phyloP scores from a whole-genome alignment of 2,888 invertebrate genomes.

The Drosophila niveifrons region DNA sequence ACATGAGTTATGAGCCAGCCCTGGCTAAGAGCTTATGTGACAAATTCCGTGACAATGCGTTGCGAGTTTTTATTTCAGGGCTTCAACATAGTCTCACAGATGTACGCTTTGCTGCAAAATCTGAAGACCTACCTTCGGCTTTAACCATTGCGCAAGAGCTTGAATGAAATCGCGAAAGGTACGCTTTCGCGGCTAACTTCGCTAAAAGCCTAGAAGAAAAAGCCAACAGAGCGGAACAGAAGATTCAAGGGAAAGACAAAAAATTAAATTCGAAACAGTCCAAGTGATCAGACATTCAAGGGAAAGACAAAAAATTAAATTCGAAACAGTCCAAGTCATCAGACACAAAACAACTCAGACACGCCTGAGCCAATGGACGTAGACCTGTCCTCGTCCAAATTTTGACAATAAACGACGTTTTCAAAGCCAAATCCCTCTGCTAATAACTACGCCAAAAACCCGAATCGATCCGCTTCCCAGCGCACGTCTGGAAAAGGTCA shows the following conservation, averaged over 20 bases:
- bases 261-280: neutral
- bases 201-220: neutral
- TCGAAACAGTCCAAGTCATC: neutral
- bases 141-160: neutral
- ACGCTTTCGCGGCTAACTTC: too few relatives aligned
- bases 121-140: neutral
- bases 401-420: neutral
- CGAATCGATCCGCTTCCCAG: neutral
- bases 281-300: neutral
- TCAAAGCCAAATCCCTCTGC: neutral
- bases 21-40: neutral
- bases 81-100: neutral
- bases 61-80: neutral
- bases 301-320: neutral
- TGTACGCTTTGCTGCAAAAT: neutral
- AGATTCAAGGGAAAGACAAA: neutral
- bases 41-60: conserved; percentile 3
- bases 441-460: neutral
- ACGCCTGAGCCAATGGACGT: neutral
- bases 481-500: neutral
- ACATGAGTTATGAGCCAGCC: neutral
- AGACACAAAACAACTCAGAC: neutral
- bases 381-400: neutral
- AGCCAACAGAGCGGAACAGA: neutral
- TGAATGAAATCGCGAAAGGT: neutral